Conservation (phyloP, 1,140 invertebrate species). For the Meloidogyne exigua region DNA sequence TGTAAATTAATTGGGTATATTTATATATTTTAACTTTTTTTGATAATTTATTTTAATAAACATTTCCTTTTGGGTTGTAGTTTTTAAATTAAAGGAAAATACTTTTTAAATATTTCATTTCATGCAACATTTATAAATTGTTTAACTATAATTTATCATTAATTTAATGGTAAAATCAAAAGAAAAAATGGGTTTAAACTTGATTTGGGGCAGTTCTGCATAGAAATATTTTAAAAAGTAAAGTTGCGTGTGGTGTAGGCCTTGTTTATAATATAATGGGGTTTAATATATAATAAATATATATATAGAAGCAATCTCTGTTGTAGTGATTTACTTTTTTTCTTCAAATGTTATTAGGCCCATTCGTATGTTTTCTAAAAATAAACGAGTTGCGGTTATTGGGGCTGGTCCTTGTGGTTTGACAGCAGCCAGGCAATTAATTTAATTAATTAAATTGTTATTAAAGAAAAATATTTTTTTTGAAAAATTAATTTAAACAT, state of each 20-base stretch:
- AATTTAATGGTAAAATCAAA: no score
- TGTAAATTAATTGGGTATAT: neutral
- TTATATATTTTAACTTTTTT: no score
- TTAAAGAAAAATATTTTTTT: neutral
- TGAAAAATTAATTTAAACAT: neutral
- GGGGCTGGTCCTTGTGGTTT: constrained; percentile 27
- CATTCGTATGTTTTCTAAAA: neutral
- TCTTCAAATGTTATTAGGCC: neutral
- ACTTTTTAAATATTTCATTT: no score
- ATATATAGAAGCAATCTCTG: neutral
- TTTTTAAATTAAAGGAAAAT: no score
- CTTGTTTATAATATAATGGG: no score
- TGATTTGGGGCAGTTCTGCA: no score
- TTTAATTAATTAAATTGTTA: neutral
- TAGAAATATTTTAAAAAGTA: no score
- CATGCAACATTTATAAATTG: neutral
- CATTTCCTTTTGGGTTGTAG: no score
- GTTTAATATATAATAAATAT: neutral
- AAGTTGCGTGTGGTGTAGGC: no score
- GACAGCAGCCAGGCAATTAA: constrained; percentile 21
- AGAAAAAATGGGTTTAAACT: no score
- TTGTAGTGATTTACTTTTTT: neutral
- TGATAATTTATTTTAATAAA: neutral
- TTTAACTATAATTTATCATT: no score
- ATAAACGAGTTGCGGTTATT: constrained; percentile 23